Evolutionary conservation across 2,113 vertebrate species (phyloP).

Genomic region (Clarias macrocephalus): DNA sequence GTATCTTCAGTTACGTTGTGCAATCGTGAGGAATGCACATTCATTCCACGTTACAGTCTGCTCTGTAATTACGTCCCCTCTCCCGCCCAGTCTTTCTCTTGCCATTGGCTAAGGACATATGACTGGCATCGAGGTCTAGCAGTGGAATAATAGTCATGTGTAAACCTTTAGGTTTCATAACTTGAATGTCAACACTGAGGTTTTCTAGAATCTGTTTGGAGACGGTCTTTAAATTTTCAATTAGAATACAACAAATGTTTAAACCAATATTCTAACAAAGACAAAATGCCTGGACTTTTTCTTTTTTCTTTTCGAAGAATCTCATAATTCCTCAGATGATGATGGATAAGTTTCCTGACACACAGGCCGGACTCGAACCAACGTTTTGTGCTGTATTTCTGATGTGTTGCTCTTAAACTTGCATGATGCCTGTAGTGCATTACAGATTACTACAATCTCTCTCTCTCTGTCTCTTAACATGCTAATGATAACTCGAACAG

Average conservation of each 20-base stretch:
- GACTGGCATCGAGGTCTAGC: constrained; percentile 21
- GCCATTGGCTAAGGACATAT: constrained; percentile 49
- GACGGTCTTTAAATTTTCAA: too few species aligned
- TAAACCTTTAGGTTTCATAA: background rate
- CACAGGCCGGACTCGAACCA: background rate
- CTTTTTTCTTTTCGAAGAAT: background rate
- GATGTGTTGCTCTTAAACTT: background rate
- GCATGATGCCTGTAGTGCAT: background rate
- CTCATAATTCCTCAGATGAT: background rate
- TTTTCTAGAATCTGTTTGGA: background rate
- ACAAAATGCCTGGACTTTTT: background rate
- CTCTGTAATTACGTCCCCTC: constrained; percentile 65
- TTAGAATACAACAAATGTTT: too few species aligned
- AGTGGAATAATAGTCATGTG: background rate
- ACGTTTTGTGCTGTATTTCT: background rate
- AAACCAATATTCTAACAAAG: background rate
- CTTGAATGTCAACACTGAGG: background rate
- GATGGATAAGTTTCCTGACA: constrained; percentile 8
- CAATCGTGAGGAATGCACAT: constrained; percentile 62
- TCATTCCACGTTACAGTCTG: constrained; percentile 44
- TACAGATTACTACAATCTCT: background rate
- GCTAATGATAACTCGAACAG: background rate
- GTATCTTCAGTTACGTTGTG: constrained; percentile 56
- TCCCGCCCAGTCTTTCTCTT: constrained; percentile 24
- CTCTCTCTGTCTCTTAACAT: background rate